Percentiles rank a stretch among this genome's conserved stretches.
These are phyloP conservation scores for Pogonognathellus flavescens DNA, from an alignment of 1,140 invertebrate genomes.

Conservation along the genomic window DNA sequence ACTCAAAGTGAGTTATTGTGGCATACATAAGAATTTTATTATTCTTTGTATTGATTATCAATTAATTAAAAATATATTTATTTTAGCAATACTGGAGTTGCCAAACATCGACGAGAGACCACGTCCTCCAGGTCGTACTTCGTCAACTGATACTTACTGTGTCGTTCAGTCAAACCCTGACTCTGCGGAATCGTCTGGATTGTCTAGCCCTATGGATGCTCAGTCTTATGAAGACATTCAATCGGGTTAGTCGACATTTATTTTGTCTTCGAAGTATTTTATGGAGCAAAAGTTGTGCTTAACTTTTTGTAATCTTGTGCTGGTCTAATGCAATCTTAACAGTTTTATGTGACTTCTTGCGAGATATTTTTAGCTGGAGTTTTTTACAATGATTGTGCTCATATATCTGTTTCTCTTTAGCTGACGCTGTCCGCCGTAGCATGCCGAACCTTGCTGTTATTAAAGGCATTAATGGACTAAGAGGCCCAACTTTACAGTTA, in stretches of 20 bases:
- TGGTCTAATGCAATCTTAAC: not conserved
- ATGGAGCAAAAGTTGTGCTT: not conserved
- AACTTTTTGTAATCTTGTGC: not conserved
- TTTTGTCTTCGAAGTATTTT: not conserved
- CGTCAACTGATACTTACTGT: slow-evolving; percentile 55
- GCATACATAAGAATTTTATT: not conserved
- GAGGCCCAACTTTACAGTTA: not conserved
- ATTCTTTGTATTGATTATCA: not conserved
- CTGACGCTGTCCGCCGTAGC: slow-evolving; percentile 45
- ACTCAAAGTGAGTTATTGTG: slow-evolving; percentile 36
- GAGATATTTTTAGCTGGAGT: not conserved
- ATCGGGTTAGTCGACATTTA: slow-evolving; percentile 29
- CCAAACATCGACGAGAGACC: slow-evolving; percentile 41
- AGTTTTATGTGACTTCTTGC: not conserved
- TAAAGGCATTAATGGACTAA: slow-evolving; percentile 9
- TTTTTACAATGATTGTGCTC: not conserved
- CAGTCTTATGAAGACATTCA: slow-evolving; percentile 57
- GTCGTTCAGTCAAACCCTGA: slow-evolving; percentile 47
- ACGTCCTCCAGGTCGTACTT: slow-evolving; percentile 23
- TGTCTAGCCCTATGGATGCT: slow-evolving; percentile 55
- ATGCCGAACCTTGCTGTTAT: slow-evolving; percentile 57
- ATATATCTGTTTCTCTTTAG: slow-evolving; percentile 27
- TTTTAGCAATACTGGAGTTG: slow-evolving; percentile 25
- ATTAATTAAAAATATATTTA: not conserved
- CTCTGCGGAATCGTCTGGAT: slow-evolving; percentile 48